Conservation (phyloP, 2,888 invertebrate genomes). For the Hesperia comma region DNA sequence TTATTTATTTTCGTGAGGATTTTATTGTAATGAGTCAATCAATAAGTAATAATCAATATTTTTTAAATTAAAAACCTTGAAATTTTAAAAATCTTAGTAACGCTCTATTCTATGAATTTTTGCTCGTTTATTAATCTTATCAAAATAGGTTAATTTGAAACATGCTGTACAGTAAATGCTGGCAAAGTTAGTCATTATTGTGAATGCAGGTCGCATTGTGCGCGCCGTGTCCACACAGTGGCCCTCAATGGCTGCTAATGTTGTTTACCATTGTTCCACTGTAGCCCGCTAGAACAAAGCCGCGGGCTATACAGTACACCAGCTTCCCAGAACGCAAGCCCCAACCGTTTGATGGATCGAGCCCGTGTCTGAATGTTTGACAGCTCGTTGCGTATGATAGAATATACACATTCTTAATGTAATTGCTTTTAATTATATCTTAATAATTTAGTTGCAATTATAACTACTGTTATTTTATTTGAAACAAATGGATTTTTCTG, state of each 20-base stretch:
- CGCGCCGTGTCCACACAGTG: slow-evolving; percentile 60
- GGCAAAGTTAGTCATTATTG: slow-evolving; percentile 45
- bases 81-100: neutral
- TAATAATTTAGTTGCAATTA: no score
- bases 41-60: no score
- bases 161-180: slow-evolving; percentile 24
- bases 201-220: slow-evolving; percentile 60
- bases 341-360: slow-evolving; percentile 23
- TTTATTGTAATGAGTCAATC: neutral
- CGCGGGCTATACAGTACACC: slow-evolving; percentile 19
- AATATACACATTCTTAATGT: no score
- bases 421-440: no score
- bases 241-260: slow-evolving; percentile 52
- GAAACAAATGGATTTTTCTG: no score
- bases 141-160: neutral
- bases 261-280: slow-evolving; percentile 63
- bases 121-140: no score
- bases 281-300: slow-evolving; percentile 59
- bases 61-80: neutral
- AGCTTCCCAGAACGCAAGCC: slow-evolving; percentile 24
- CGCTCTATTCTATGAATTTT: no score
- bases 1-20: no score
- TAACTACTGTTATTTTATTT: no score
- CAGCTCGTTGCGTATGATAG: slow-evolving; percentile 28
- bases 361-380: slow-evolving; percentile 22